A percentile compares a stretch with the other conserved stretches of the same genome.
phyloP scores from a whole-genome alignment of 2,113 vertebrate species.

The Scatophagus argus region DNA sequence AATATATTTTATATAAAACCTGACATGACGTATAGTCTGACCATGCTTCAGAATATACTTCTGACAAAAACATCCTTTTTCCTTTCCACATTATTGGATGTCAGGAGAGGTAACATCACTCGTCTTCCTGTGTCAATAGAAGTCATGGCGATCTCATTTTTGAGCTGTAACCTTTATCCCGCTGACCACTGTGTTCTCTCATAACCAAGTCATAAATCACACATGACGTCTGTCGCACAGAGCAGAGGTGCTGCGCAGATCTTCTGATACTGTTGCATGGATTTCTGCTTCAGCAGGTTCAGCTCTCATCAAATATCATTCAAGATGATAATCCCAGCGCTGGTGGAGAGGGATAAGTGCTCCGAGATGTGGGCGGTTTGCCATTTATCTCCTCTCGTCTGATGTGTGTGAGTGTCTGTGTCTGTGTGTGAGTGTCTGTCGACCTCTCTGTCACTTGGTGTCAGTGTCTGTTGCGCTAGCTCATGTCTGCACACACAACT shows the following conservation, averaged over 20 bases:
- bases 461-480: constrained; percentile 9
- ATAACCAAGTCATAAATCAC: constrained; percentile 74
- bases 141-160: constrained; percentile 50
- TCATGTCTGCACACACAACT: background rate
- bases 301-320: constrained; percentile 62
- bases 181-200: constrained; percentile 49
- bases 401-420: background rate
- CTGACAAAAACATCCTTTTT: background rate
- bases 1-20: background rate
- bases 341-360: background rate
- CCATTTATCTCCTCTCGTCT: constrained; percentile 47
- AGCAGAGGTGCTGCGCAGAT: constrained; percentile 50
- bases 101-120: constrained; percentile 20
- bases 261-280: background rate
- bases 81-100: background rate
- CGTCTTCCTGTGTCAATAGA: constrained; percentile 29
- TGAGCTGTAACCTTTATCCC: constrained; percentile 66
- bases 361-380: constrained; percentile 19
- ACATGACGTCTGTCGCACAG: constrained; percentile 60
- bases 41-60: background rate
- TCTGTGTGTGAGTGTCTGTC: background rate
- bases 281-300: constrained; percentile 43
- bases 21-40: background rate
- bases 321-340: constrained; percentile 56
- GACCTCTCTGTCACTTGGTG: background rate